Evolutionary conservation across 1,140 invertebrate species (phyloP).

Genomic region (Archegozetes longisetosus): DNA sequence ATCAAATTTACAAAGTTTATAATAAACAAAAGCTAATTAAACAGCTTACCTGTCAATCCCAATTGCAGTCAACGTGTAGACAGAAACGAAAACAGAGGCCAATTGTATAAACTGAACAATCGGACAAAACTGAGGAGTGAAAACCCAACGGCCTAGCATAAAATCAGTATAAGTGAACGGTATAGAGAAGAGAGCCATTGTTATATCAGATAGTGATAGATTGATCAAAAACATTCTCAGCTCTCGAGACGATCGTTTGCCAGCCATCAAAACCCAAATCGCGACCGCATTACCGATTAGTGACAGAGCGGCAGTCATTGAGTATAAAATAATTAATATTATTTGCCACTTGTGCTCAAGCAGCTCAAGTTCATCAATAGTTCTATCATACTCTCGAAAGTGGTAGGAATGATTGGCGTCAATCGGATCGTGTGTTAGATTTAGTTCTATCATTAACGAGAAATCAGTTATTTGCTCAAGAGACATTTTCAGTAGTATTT

Average conservation of each 20-base stretch:
- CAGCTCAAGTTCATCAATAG: background rate
- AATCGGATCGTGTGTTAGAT: no score
- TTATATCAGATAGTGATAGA: slow-evolving; percentile 31
- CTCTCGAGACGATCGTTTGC: slow-evolving; percentile 27
- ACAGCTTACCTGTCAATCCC: slow-evolving; percentile 31
- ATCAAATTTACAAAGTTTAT: no score
- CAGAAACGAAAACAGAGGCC: slow-evolving; percentile 29
- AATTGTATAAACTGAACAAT: slow-evolving; percentile 32
- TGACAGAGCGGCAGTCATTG: slow-evolving; percentile 27
- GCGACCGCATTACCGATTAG: slow-evolving; percentile 29
- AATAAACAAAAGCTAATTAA: no score
- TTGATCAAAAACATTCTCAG: slow-evolving; percentile 31
- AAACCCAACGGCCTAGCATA: slow-evolving; percentile 31
- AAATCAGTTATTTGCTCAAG: no score
- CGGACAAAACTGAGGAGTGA: slow-evolving; percentile 28
- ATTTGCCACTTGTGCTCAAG: background rate
- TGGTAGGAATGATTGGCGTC: background rate
- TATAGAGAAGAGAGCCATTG: slow-evolving; percentile 32
- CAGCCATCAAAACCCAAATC: slow-evolving; percentile 28
- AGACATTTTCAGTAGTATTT: no score
- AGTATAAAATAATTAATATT: slow-evolving; percentile 22
- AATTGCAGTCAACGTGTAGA: slow-evolving; percentile 32
- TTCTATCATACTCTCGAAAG: background rate
- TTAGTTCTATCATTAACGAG: no score
- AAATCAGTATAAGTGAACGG: slow-evolving; percentile 34